Percentiles rank a stretch among this genome's conserved stretches.
These are phyloP conservation scores for Luperina nickerlii DNA, from an alignment of 2,888 invertebrate species.

Conservation along the genomic window DNA sequence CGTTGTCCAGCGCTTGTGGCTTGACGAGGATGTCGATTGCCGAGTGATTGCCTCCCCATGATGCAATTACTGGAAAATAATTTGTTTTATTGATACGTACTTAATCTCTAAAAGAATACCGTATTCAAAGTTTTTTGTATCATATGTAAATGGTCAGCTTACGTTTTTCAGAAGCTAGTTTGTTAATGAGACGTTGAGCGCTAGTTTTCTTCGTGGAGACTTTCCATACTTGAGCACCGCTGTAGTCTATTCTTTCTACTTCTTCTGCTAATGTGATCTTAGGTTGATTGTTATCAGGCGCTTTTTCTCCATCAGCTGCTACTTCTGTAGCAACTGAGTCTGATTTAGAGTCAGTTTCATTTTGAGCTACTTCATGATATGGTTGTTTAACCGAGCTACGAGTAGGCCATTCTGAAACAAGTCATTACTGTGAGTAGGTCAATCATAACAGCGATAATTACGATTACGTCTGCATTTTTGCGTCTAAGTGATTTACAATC, in stretches of 20 bases:
- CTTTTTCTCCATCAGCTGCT: slow-evolving; percentile 44
- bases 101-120: not conserved
- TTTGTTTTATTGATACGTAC: slow-evolving; percentile 10
- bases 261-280: slow-evolving; percentile 60
- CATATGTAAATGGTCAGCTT: slow-evolving; percentile 61
- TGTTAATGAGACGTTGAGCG: slow-evolving; percentile 77
- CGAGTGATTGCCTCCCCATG: slow-evolving; percentile 92
- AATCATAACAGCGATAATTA: slow-evolving; percentile 26
- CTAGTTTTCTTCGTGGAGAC: slow-evolving; percentile 89
- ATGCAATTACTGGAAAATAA: slow-evolving; percentile 89
- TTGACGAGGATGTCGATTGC: slow-evolving; percentile 93
- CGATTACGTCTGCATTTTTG: slow-evolving; percentile 35
- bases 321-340: slow-evolving; percentile 37
- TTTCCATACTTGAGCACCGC: slow-evolving; percentile 95
- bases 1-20: slow-evolving; percentile 91
- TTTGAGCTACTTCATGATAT: slow-evolving; percentile 58
- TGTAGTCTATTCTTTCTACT: slow-evolving; percentile 90
- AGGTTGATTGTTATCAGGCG: slow-evolving; percentile 61
- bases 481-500: slow-evolving; percentile 35
- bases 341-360: slow-evolving; percentile 54
- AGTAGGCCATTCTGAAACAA: slow-evolving; percentile 81
- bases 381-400: slow-evolving; percentile 85
- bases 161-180: slow-evolving; percentile 83
- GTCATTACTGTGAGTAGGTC: slow-evolving; percentile 45
- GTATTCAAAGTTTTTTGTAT: not conserved